Evolutionary conservation across 2,113 vertebrate genomes (phyloP), one percentile per base, ranked within the genome.

Genomic region (Camelus dromedarius): DNA sequence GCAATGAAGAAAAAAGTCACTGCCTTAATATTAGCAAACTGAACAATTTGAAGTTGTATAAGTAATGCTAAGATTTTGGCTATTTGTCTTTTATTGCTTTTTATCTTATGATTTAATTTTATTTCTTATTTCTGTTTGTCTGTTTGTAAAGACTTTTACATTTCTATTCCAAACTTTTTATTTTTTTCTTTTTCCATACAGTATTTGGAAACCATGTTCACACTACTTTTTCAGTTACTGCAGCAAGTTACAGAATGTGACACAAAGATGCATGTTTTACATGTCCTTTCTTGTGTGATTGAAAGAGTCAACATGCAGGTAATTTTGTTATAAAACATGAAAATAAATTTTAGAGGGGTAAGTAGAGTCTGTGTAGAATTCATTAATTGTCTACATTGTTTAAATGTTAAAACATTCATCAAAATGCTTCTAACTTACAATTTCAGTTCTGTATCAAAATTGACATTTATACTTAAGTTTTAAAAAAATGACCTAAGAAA

Each of bases 261-360:
- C 98, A 99, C 99, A n/a, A 99, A 99, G 98, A 99, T 99, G 99
- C 99, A 99, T 84, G 99, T 99, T 96, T 99, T 99, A 96, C 99
- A 99, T 22, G 99, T 99, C 95, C 99, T 99, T 79, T 99, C 99
- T 94, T 99, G 99, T 93, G 99, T 99, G 97, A 99, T 99, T 30
- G 99, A 99, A 98, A 99, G 99, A 99, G 99, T 99, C 84, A 99
- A 99, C 95, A 98, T 99, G 72, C 99, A 99, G 99, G 99, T 99
- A 98, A 98, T 96, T 93, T 58, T 93, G 73, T 93, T 84, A n/a
- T 30, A 42, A 56, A 73, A 62, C 72, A 91, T 35, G 91, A 80
- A 97, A 69, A 24, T 89, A 93, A 77, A 38, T 92, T 19, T 89
- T 35, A 92, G 85, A 19, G 35, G 83, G 67, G 24, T 87, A 12